Conservation (phyloP, 2,797 vertebrate genomes). For the Limnodromus scolopaceus region DNA sequence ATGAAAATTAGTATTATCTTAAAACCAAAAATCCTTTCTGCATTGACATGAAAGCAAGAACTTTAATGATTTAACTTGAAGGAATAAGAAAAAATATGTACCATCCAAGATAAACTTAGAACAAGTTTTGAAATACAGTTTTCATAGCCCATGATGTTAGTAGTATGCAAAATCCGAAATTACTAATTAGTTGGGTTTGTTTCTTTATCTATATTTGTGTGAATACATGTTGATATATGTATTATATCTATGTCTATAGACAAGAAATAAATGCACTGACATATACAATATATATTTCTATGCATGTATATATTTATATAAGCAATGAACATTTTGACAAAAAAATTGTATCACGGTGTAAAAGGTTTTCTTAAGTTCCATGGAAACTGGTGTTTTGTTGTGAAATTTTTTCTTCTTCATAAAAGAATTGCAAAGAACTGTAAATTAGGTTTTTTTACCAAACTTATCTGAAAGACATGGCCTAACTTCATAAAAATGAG, state of each 20-base stretch:
- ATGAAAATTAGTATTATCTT: neutral
- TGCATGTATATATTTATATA: neutral
- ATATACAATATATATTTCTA: neutral
- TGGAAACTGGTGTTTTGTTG: neutral
- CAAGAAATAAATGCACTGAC: neutral
- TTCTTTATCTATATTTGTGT: neutral
- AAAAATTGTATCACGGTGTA: neutral
- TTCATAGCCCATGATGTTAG: neutral
- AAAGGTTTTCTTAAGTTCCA: neutral
- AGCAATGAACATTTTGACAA: neutral
- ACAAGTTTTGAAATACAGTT: neutral
- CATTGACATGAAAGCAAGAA: neutral
- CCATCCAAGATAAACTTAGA: neutral
- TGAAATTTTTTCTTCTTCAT: neutral
- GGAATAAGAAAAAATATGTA: neutral
- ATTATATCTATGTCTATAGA: neutral
- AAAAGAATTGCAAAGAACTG: neutral
- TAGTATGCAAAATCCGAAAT: neutral
- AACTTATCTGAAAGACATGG: neutral
- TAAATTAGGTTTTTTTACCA: neutral
- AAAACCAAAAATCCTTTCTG: neutral
- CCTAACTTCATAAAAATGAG: neutral
- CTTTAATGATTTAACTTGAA: neutral
- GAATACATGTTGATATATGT: neutral
- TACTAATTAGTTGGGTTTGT: fast-evolving